Evolutionary conservation across 2,888 invertebrate species (phyloP).

Genomic region (Pachymerium ferrugineum): DNA sequence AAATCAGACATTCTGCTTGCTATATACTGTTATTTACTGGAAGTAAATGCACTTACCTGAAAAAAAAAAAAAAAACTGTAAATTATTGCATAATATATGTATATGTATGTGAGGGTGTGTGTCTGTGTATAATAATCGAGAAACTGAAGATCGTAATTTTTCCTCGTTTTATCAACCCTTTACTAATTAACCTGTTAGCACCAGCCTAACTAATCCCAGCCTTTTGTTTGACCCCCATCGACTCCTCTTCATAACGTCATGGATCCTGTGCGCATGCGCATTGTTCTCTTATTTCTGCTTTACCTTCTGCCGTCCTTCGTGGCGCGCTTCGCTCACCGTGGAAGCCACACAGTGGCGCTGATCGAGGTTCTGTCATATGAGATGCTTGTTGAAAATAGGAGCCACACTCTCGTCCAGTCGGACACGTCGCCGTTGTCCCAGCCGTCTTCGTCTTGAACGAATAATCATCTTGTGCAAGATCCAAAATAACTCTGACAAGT

Average conservation of each 20-base stretch:
- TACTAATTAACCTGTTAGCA: not conserved
- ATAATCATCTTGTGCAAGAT: too few relatives aligned
- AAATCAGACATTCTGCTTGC: too few relatives aligned
- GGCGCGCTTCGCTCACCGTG: not conserved
- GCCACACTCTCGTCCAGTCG: not conserved
- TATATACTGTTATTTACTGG: too few relatives aligned
- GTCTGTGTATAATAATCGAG: too few relatives aligned
- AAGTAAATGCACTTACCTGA: too few relatives aligned
- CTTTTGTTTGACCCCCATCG: not conserved
- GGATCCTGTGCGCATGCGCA: not conserved
- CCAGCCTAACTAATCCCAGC: not conserved
- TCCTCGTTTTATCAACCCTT: too few relatives aligned
- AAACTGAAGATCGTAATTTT: too few relatives aligned
- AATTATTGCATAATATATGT: too few relatives aligned
- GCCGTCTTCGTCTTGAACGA: too few relatives aligned
- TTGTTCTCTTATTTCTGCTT: not conserved
- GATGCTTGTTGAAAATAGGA: constrained; percentile 11
- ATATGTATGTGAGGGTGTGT: too few relatives aligned
- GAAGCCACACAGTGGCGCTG: constrained; percentile 10
- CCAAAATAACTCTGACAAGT: constrained; percentile 6
- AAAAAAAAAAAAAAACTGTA: too few relatives aligned
- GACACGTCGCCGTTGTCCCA: not conserved
- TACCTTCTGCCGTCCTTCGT: too few relatives aligned
- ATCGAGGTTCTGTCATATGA: not conserved
- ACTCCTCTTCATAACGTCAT: not conserved